Evolutionary conservation across 2,888 invertebrate species (phyloP).

Genomic region (Priocnemis perturbator): DNA sequence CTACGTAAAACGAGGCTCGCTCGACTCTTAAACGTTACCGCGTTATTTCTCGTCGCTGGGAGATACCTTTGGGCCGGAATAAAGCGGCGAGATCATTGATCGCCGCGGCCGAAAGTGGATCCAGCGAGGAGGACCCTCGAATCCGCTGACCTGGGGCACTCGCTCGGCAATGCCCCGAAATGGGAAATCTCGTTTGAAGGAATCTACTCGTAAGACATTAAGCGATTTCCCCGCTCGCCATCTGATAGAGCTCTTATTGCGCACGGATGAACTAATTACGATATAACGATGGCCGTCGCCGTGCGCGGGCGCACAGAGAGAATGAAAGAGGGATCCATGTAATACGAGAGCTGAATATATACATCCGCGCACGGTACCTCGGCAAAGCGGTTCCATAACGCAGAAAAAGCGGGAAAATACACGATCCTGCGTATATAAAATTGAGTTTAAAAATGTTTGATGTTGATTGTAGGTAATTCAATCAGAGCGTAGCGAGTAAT

Average conservation of each 20-base stretch:
- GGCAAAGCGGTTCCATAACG: conserved; percentile 51
- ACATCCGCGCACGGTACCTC: conserved; percentile 19
- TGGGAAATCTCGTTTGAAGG: conserved; percentile 13
- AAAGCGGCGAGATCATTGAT: no score
- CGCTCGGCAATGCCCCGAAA: neutral
- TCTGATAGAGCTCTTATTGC: conserved; percentile 7
- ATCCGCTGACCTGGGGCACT: no score
- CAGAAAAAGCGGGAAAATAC: conserved; percentile 54
- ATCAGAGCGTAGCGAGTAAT: conserved; percentile 69
- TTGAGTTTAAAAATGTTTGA: conserved; percentile 72
- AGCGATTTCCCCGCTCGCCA: conserved; percentile 6
- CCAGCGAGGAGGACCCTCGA: no score
- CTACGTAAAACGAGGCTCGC: no score
- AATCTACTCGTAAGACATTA: conserved; percentile 5
- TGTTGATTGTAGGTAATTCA: conserved; percentile 72
- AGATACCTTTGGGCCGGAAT: no score
- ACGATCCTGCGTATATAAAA: conserved; percentile 60
- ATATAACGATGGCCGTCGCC: conserved; percentile 35
- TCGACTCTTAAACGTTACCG: no score
- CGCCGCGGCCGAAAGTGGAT: no score
- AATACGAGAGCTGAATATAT: neutral
- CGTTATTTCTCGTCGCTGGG: no score
- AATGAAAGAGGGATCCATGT: conserved; percentile 31
- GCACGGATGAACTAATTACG: conserved; percentile 39
- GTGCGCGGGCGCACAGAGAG: neutral